Evolutionary conservation across 2,113 vertebrate species (phyloP).

Genomic region (Tonatia bakeri): DNA sequence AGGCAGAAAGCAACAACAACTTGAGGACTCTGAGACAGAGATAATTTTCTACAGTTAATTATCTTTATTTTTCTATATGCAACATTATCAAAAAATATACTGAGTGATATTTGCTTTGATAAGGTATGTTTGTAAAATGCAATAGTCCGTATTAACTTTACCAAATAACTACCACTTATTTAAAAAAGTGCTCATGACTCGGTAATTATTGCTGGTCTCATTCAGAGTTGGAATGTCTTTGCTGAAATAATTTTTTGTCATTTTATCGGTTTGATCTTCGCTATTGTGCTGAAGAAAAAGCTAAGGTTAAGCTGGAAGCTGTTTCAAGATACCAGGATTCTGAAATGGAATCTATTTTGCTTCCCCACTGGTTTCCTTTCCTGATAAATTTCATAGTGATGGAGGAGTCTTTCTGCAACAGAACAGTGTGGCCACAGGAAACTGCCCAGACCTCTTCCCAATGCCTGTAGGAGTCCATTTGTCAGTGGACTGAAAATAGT

Average conservation of each 20-base stretch:
- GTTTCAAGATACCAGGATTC: neutral
- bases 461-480: neutral
- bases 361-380: neutral
- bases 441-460: neutral
- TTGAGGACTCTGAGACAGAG: constrained; percentile 65
- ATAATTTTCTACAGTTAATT: constrained; percentile 78
- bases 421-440: neutral
- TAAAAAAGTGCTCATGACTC: neutral
- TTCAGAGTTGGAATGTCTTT: neutral
- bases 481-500: neutral
- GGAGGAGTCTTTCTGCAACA: neutral
- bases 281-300: neutral
- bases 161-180: neutral
- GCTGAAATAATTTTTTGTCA: constrained; percentile 4
- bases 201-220: neutral
- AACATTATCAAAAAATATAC: constrained; percentile 68
- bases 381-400: neutral
- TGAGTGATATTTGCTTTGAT: constrained; percentile 65
- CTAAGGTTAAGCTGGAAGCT: neutral
- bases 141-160: neutral
- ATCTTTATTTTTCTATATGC: constrained; percentile 62
- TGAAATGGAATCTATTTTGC: neutral
- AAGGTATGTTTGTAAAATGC: constrained; percentile 51
- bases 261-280: neutral
- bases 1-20: constrained; percentile 36